A percentile compares a stretch with the other conserved stretches of the same genome.
Conservation (phyloP, 1,140 invertebrate species). For the Lordiphosa stackelbergi region DNA sequence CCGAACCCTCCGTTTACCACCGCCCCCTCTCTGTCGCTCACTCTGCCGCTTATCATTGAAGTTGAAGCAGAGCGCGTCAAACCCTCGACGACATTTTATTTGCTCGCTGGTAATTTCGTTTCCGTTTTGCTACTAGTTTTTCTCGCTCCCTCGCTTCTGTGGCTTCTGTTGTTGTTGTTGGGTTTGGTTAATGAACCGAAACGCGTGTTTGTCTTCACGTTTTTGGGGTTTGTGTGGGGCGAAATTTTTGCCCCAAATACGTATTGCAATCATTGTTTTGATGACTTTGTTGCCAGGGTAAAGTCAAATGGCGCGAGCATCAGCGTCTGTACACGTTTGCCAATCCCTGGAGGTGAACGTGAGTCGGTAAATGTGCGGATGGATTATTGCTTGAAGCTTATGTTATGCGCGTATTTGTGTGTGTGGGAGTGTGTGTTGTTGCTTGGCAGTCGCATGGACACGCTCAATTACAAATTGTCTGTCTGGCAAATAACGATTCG, state of each 20-base stretch:
- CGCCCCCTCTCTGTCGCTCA: not conserved
- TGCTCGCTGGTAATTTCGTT: constrained; percentile 69
- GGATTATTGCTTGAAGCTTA: constrained; percentile 54
- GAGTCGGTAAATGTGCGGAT: constrained; percentile 34
- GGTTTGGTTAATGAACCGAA: constrained; percentile 74
- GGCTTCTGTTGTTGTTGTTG: constrained; percentile 48
- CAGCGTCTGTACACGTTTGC: constrained; percentile 23
- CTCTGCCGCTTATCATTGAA: constrained; percentile 47
- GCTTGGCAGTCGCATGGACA: constrained; percentile 7
- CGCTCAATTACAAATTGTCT: constrained; percentile 34
- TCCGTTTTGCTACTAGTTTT: constrained; percentile 62
- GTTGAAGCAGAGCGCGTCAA: constrained; percentile 56
- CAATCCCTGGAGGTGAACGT: constrained; percentile 16
- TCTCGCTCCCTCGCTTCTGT: constrained; percentile 20
- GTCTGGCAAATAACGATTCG: constrained; percentile 33
- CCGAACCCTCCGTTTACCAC: not conserved
- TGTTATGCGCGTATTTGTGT: constrained; percentile 17
- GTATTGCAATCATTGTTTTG: constrained; percentile 70
- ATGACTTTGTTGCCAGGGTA: constrained; percentile 65
- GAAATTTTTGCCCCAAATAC: constrained; percentile 51
- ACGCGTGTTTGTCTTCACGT: constrained; percentile 63
- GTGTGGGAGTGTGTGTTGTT: constrained; percentile 11
- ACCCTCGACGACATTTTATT: constrained; percentile 73
- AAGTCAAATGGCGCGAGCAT: constrained; percentile 48
- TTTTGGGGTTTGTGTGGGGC: constrained; percentile 41